Evolutionary conservation across 1,140 invertebrate genomes (phyloP).

Genomic region (Platorchestia sp.): DNA sequence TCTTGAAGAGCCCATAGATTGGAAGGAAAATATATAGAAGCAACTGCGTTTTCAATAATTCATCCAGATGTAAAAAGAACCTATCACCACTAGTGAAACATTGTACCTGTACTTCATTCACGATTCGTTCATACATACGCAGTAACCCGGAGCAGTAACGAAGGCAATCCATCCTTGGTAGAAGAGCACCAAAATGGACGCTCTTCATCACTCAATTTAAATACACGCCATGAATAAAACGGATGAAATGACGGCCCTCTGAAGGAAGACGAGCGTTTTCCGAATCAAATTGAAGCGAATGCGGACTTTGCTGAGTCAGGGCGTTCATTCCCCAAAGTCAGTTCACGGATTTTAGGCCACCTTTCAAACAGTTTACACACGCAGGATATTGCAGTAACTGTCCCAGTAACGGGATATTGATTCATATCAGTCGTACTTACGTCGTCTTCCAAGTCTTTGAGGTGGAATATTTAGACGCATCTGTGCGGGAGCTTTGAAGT

Average conservation of each 20-base stretch:
- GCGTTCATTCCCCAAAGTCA: not conserved
- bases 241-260: not conserved
- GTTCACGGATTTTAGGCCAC: not conserved
- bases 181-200: not conserved
- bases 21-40: not conserved
- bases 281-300: not conserved
- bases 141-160: not conserved
- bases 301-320: not conserved
- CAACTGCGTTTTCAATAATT: not conserved
- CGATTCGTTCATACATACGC: not conserved
- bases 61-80: not conserved
- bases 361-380: constrained; percentile 34
- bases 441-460: not conserved
- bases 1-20: not conserved
- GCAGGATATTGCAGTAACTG: not conserved
- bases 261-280: not conserved
- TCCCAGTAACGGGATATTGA: not conserved
- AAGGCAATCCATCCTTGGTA: not conserved
- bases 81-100: not conserved
- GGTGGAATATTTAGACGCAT: not conserved
- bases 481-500: not conserved
- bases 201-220: not conserved
- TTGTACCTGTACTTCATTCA: not conserved
- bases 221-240: not conserved
- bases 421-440: not conserved